Evolutionary conservation across 1,140 invertebrate genomes (phyloP).

Genomic region (Trichonephila clavata): DNA sequence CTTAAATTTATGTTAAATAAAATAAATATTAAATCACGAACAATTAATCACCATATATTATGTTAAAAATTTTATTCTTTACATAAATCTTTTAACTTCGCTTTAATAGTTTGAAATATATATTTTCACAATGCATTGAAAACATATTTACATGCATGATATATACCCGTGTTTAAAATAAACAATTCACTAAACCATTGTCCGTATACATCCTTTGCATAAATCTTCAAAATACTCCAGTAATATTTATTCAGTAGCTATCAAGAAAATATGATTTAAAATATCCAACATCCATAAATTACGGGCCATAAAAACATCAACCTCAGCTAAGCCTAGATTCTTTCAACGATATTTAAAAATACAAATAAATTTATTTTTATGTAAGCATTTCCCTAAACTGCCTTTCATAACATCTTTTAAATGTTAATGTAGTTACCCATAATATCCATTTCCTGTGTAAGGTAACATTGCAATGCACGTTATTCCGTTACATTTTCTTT

Average conservation of each 20-base stretch:
- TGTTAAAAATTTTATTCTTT: no score
- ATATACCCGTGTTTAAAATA: no score
- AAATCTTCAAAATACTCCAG: neutral
- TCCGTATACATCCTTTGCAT: neutral
- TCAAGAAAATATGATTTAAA: neutral
- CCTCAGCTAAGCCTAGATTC: neutral
- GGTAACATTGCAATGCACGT: neutral
- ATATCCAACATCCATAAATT: neutral
- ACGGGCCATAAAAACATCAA: neutral
- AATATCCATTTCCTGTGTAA: neutral
- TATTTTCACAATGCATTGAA: no score
- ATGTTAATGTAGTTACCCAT: neutral
- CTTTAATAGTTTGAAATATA: no score
- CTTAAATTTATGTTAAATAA: no score
- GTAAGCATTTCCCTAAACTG: neutral
- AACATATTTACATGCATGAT: no score
- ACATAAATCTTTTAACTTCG: no score
- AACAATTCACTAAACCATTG: neutral
- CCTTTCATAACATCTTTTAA: neutral
- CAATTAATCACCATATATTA: no score
- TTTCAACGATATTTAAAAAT: neutral
- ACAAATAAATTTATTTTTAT: conserved; percentile 1
- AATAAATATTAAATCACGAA: no score
- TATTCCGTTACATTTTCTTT: neutral
- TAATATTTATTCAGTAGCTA: neutral